Conservation (phyloP, 2,888 invertebrate genomes). For the Lysandra bellargus region DNA sequence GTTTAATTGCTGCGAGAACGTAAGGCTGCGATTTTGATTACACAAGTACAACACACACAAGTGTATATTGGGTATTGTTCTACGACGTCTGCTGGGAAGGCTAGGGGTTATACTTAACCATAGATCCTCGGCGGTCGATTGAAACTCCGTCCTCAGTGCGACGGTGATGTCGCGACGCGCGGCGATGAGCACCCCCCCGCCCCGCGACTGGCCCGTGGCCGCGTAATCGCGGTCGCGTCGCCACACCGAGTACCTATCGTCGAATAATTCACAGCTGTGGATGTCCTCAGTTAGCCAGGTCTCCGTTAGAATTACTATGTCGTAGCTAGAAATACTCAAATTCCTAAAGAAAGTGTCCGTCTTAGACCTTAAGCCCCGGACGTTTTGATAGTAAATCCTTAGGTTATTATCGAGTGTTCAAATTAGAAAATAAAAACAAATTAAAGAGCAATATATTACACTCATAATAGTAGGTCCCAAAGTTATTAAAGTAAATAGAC, state of each 20-base stretch:
- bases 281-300: slow-evolving; percentile 23
- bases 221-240: not conserved
- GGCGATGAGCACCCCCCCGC: not conserved
- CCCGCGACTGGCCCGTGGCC: not conserved
- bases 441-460: not conserved
- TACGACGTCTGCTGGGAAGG: not conserved
- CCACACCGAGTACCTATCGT: slow-evolving; percentile 2
- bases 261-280: not conserved
- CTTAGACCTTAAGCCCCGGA: slow-evolving; percentile 11
- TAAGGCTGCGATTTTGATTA: slow-evolving; percentile 2
- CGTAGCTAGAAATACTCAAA: not conserved
- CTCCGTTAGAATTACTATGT: slow-evolving; percentile 4
- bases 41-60: not conserved
- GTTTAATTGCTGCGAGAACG: not conserved
- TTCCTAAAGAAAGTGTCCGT: slow-evolving; percentile 12
- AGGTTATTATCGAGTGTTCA: not conserved
- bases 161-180: not conserved
- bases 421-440: not conserved
- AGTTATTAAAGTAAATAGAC: not conserved
- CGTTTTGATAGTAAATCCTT: slow-evolving; percentile 21
- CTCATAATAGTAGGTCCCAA: not conserved
- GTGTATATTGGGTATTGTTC: not conserved
- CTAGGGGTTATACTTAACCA: not conserved
- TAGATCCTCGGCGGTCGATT: not conserved
- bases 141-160: not conserved